phyloP scores from a whole-genome alignment of 2,888 invertebrate species.

The Eristalis tenax region DNA sequence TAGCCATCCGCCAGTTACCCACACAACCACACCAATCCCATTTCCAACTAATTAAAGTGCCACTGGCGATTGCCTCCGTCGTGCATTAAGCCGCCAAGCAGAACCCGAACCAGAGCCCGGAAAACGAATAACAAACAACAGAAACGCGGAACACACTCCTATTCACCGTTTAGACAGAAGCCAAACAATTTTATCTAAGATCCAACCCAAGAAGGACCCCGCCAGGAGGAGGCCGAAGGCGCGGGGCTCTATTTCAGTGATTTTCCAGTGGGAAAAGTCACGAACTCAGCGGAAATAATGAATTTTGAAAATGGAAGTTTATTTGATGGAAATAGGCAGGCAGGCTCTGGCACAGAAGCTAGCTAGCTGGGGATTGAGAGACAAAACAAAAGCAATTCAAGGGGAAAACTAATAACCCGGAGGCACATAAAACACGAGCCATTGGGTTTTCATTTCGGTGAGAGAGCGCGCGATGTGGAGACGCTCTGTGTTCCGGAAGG shows the following conservation, averaged over 20 bases:
- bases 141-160: neutral
- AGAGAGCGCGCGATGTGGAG: conserved; percentile 13
- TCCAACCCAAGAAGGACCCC: conserved; percentile 30
- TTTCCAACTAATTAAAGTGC: conserved; percentile 70
- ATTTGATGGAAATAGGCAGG: conserved; percentile 68
- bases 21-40: conserved; percentile 28
- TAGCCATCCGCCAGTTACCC: neutral
- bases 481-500: conserved; percentile 29
- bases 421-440: conserved; percentile 67
- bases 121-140: conserved; percentile 5
- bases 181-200: conserved; percentile 62
- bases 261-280: conserved; percentile 72
- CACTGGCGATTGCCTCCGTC: conserved; percentile 52
- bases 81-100: conserved; percentile 27
- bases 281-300: conserved; percentile 72
- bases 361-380: conserved; percentile 23
- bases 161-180: conserved; percentile 29
- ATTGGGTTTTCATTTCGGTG: conserved; percentile 64
- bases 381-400: conserved; percentile 69
- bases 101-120: neutral
- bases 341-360: conserved; percentile 5
- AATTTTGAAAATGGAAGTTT: conserved; percentile 71
- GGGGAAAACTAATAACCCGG: conserved; percentile 70
- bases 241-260: conserved; percentile 57
- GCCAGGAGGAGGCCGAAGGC: neutral